Conservation (phyloP, 1,140 invertebrate species). For the Hyphantria cunea region DNA sequence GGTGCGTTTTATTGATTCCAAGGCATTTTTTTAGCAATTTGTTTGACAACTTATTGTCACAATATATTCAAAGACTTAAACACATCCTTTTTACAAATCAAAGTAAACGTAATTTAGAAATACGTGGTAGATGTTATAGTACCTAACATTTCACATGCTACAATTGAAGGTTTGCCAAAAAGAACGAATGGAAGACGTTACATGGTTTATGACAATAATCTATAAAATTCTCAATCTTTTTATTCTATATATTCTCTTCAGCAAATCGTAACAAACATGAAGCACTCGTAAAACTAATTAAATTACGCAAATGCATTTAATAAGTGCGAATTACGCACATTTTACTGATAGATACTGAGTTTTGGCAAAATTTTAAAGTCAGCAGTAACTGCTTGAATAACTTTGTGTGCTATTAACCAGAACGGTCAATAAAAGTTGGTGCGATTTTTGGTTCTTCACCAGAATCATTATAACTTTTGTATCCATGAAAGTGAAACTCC, state of each 20-base stretch:
- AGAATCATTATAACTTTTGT: too few species aligned
- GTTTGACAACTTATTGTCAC: constrained; percentile 66
- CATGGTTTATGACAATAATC: constrained; percentile 36
- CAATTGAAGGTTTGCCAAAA: constrained; percentile 73
- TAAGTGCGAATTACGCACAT: constrained; percentile 48
- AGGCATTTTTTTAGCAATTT: constrained; percentile 65
- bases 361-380: constrained; percentile 53
- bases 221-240: constrained; percentile 29
- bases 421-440: too few species aligned
- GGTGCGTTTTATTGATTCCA: constrained; percentile 69
- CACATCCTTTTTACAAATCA: constrained; percentile 13
- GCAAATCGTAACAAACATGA: constrained; percentile 52
- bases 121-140: constrained; percentile 40
- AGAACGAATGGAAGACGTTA: constrained; percentile 76
- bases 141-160: constrained; percentile 58
- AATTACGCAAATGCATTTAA: constrained; percentile 76
- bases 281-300: constrained; percentile 64
- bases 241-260: constrained; percentile 49
- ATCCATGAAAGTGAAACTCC: too few species aligned
- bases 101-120: constrained; percentile 27
- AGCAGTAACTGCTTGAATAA: too few species aligned
- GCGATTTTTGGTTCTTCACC: too few species aligned
- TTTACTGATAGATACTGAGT: constrained; percentile 42
- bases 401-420: too few species aligned
- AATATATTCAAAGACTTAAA: constrained; percentile 23